Conservation (phyloP, 2,797 vertebrate genomes). For the Cirrhinus molitorella region DNA sequence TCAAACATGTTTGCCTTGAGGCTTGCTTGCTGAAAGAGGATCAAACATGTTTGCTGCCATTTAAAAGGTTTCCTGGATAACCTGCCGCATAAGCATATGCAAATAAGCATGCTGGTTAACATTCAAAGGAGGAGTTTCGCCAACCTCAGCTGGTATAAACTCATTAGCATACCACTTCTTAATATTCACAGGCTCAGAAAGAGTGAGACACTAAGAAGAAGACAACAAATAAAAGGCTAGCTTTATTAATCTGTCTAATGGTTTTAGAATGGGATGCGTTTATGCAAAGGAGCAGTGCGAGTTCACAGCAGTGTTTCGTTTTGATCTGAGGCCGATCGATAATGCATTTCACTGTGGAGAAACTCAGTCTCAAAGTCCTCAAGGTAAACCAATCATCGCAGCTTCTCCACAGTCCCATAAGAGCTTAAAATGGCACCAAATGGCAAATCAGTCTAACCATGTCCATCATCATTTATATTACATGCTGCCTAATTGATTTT, state of each 20-base stretch:
- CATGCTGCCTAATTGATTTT: slow-evolving; percentile 62
- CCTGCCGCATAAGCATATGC: slow-evolving; percentile 79
- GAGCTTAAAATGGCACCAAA: slow-evolving; percentile 54
- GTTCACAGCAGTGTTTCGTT: slow-evolving; percentile 37
- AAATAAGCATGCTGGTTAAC: slow-evolving; percentile 79
- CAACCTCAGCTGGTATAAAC: slow-evolving; percentile 74
- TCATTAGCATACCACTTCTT: slow-evolving; percentile 81
- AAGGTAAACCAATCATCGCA: slow-evolving; percentile 59
- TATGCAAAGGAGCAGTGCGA: slow-evolving; percentile 60
- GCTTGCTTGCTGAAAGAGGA: slow-evolving; percentile 2
- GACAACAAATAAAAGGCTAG: slow-evolving; percentile 68
- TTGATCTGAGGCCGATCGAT: slow-evolving; percentile 60
- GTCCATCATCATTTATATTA: slow-evolving; percentile 61
- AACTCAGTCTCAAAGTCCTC: slow-evolving; percentile 54
- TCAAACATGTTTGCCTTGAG: background rate
- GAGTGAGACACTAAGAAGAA: slow-evolving; percentile 69
- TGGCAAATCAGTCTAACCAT: slow-evolving; percentile 53
- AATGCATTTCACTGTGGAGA: slow-evolving; percentile 60
- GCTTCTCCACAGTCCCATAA: slow-evolving; percentile 56
- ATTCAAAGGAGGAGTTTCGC: slow-evolving; percentile 82
- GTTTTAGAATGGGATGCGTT: slow-evolving; percentile 64
- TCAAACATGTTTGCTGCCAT: slow-evolving; percentile 48
- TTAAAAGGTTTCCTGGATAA: slow-evolving; percentile 76
- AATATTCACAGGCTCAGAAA: slow-evolving; percentile 72
- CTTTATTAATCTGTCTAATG: slow-evolving; percentile 70